Base-by-base conservation (phyloP, 2,797 vertebrate species). In the Argentina silus region DNA sequence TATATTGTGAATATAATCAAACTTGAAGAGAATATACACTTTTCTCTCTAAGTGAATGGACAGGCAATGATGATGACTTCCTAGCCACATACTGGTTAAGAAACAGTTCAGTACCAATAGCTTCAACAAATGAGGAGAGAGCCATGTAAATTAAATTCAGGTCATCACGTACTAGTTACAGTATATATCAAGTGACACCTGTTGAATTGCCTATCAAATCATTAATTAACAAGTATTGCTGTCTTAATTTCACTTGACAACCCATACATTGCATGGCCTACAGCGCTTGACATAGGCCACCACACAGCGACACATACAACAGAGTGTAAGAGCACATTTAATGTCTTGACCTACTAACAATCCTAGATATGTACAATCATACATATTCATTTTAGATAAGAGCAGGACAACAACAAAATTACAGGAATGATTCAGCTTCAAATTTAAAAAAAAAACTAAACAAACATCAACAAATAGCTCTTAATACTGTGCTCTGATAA, bases 401-500 rank as follows among this genome's bases (percentile, higher is more conserved):
- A 69, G 66, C 55, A 72, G n/a, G 76, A 72, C 80, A 76, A 75
- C 11, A 67, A 73, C 72, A 83, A 78, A 61, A 82, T 88, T 67
- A 42, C 65, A 84, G 92, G 87, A 94, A 94, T 92, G 89, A 90
- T 86, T 90, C 69, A 78, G 85, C 87, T 82, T 85, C 67, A 86
- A 89, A 89, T 79, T 81, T 76, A 42, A 74, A 77, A 84, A 85
- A 75, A 80, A 86, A 80, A 89, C 83, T 90, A 80, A 87, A 36
- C 27, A 36, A 36, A 1, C 27, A 36, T 36, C 27, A 36, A 36
- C 80, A 90, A 81, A 82, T 83, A 87, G 73, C 69, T 82, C 75
- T 85, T 92, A 93, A 93, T 92, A 93, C 89, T 93, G 90, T 81
- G 87, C 85, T 90, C 81, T 84, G 85, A 85, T 86, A 91, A 81